These are phyloP conservation scores for Drosophila nigritarsus DNA, from an alignment of 2,888 invertebrate species.

Conservation along the genomic window DNA sequence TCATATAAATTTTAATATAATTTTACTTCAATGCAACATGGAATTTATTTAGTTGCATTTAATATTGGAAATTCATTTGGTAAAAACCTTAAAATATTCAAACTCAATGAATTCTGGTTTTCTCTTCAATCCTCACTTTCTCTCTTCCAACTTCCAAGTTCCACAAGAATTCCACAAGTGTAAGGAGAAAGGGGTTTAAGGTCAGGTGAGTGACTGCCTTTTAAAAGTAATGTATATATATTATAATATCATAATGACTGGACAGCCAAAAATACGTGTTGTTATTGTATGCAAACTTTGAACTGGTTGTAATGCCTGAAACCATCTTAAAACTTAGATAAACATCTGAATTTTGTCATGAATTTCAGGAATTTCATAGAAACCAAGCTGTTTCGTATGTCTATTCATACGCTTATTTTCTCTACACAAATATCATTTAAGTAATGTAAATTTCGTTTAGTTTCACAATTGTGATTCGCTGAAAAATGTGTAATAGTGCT, in stretches of 20 bases:
- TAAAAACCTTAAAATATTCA: background rate
- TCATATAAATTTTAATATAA: background rate
- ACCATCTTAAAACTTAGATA: slow-evolving; percentile 28
- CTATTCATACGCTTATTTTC: slow-evolving; percentile 28
- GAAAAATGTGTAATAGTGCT: too few relatives aligned
- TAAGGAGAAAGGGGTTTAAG: background rate
- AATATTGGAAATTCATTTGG: too few relatives aligned
- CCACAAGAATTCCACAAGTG: background rate
- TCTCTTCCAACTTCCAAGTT: background rate
- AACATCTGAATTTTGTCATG: slow-evolving; percentile 26
- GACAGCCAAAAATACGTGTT: background rate
- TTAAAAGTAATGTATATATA: slow-evolving; percentile 2
- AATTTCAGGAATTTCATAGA: slow-evolving; percentile 17
- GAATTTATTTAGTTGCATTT: background rate
- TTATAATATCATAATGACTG: slow-evolving; percentile 23
- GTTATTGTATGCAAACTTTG: slow-evolving; percentile 14
- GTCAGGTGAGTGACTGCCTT: slow-evolving; percentile 29
- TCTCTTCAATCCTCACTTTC: background rate
- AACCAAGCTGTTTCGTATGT: slow-evolving; percentile 29
- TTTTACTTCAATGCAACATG: background rate
- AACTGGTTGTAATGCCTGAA: slow-evolving; percentile 9
- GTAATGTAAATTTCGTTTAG: slow-evolving; percentile 20
- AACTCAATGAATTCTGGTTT: background rate
- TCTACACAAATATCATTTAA: slow-evolving; percentile 22
- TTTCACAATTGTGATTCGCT: slow-evolving; percentile 6